Evolutionary conservation across 2,888 invertebrate genomes (phyloP).

Genomic region (Erebia ligea): DNA sequence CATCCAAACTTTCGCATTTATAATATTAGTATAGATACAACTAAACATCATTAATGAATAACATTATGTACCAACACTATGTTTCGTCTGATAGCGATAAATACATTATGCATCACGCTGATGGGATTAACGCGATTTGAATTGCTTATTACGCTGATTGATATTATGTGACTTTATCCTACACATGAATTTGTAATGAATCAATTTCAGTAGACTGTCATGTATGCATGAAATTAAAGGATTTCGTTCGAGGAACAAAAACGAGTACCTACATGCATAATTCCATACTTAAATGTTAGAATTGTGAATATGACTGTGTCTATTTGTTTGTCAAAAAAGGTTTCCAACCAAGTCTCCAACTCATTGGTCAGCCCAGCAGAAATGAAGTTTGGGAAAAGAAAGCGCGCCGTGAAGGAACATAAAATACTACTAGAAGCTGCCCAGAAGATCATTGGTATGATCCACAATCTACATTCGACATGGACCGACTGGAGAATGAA

Average conservation of each 20-base stretch:
- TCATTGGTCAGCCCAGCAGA: too few species aligned
- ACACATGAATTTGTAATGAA: slow-evolving; percentile 45
- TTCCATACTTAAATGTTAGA: too few species aligned
- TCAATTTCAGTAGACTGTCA: slow-evolving; percentile 34
- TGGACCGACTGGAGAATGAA: too few species aligned
- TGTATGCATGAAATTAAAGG: slow-evolving; percentile 16
- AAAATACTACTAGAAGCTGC: too few species aligned
- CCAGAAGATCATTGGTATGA: too few species aligned
- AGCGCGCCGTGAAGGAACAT: too few species aligned
- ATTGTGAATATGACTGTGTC: too few species aligned
- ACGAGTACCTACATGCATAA: background rate
- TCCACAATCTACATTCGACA: too few species aligned
- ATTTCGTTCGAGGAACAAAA: slow-evolving; percentile 6
- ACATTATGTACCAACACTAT: slow-evolving; percentile 46
- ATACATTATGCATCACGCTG: slow-evolving; percentile 59
- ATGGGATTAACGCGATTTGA: slow-evolving; percentile 76
- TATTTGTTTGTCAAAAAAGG: too few species aligned
- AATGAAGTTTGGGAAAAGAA: too few species aligned
- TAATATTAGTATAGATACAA: slow-evolving; percentile 16
- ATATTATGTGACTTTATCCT: slow-evolving; percentile 65
- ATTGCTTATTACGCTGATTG: slow-evolving; percentile 78
- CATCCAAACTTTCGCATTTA: too few species aligned
- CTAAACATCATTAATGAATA: slow-evolving; percentile 36
- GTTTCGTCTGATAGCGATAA: slow-evolving; percentile 46
- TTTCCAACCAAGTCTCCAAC: too few species aligned